Percentiles rank a stretch among this genome's conserved stretches.
Conservation (phyloP, 2,113 vertebrate species). For the Cyprinodon brontotheroides region DNA sequence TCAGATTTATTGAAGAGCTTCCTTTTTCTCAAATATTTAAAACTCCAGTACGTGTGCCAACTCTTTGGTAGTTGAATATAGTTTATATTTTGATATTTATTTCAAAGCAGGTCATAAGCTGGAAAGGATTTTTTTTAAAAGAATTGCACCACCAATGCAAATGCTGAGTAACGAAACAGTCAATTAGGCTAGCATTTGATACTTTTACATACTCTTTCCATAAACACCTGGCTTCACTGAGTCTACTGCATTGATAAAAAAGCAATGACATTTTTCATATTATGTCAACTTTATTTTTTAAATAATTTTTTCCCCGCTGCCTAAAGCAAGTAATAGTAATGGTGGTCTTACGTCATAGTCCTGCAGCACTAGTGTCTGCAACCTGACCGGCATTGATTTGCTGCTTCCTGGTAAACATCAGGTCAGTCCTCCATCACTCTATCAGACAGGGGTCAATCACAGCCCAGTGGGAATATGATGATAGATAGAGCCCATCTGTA, state of each 20-base stretch:
- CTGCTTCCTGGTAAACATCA: slow-evolving; percentile 65
- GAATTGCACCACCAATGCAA: too few relatives aligned
- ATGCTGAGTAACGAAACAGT: not conserved
- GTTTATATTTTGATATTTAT: not conserved
- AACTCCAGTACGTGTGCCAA: not conserved
- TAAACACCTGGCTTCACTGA: too few relatives aligned
- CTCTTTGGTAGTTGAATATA: too few relatives aligned
- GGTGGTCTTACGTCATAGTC: slow-evolving; percentile 5
- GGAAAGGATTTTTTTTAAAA: not conserved
- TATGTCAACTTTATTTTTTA: not conserved
- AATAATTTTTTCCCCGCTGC: slow-evolving; percentile 1
- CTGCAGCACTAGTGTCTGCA: slow-evolving; percentile 24
- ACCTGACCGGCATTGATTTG: slow-evolving; percentile 50
- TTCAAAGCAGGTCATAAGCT: not conserved
- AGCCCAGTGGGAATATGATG: slow-evolving; percentile 66
- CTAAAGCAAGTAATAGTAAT: not conserved
- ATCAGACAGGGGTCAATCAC: slow-evolving; percentile 70
- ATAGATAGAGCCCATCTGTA: slow-evolving; percentile 44
- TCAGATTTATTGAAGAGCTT: not conserved
- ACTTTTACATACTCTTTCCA: not conserved
- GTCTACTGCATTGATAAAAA: not conserved
- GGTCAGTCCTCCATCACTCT: slow-evolving; percentile 67
- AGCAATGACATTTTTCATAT: not conserved
- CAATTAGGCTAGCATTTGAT: not conserved
- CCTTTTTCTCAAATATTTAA: not conserved